phyloP scores from a whole-genome alignment of 2,113 vertebrate species.

The Orientallactaga bullata region DNA sequence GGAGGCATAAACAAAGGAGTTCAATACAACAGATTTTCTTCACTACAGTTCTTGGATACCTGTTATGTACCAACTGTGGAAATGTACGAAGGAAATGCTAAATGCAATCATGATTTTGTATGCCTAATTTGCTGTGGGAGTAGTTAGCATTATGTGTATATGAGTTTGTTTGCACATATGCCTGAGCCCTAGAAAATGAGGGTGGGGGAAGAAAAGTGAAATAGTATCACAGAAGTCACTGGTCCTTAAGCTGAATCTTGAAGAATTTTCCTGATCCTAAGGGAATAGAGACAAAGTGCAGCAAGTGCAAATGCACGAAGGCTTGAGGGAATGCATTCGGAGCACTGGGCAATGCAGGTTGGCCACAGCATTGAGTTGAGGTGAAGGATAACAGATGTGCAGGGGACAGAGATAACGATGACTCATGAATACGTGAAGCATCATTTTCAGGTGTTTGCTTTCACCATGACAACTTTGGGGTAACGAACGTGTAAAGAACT shows the following conservation, averaged over 20 bases:
- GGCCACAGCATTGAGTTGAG: not conserved
- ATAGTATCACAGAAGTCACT: not conserved
- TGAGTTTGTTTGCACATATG: not conserved
- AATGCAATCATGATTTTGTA: not conserved
- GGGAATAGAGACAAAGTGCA: not conserved
- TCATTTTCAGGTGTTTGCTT: not conserved
- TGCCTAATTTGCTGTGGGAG: not conserved
- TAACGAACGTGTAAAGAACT: not conserved
- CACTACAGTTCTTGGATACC: not conserved
- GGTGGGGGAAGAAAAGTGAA: not conserved
- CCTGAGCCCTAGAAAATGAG: not conserved
- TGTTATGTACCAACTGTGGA: not conserved
- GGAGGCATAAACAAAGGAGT: not conserved
- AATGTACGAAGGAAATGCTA: not conserved
- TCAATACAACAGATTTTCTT: conserved; percentile 8
- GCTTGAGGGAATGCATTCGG: not conserved
- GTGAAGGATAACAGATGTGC: not conserved
- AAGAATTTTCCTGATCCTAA: not conserved
- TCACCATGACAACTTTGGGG: not conserved
- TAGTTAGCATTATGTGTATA: not conserved
- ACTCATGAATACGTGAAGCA: not conserved
- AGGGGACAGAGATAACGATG: not conserved
- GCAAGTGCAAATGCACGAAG: not conserved
- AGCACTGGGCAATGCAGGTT: not conserved
- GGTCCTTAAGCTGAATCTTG: not conserved